phyloP scores from a whole-genome alignment of 2,113 vertebrate genomes.

The Microtus pennsylvanicus region DNA sequence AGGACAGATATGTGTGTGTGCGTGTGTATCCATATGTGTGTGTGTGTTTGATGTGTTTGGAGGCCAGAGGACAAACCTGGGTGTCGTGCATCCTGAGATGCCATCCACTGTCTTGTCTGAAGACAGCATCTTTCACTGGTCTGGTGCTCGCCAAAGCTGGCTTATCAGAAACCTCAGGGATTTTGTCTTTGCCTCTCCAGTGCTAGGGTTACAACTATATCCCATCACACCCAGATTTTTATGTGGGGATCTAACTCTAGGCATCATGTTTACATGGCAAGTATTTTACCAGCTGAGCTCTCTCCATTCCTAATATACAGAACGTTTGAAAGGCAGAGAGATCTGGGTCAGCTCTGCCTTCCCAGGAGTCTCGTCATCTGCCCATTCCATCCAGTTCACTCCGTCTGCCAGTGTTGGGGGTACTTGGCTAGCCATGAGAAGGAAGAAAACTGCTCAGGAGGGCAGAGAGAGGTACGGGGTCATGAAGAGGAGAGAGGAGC shows the following conservation, averaged over 20 bases:
- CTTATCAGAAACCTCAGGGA: not conserved
- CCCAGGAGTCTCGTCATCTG: not conserved
- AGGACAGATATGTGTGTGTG: not conserved
- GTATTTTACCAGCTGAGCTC: too few species aligned
- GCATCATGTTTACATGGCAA: not conserved
- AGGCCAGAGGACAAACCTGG: not conserved
- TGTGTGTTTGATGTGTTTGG: not conserved
- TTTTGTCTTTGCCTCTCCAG: not conserved
- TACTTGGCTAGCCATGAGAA: not conserved
- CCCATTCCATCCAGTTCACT: not conserved
- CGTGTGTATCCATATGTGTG: too few species aligned
- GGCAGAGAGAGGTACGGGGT: too few species aligned
- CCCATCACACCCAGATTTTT: not conserved
- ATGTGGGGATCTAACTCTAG: not conserved
- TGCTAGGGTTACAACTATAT: not conserved
- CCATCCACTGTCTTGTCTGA: not conserved
- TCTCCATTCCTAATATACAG: not conserved
- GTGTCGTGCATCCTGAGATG: not conserved
- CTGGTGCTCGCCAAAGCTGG: not conserved
- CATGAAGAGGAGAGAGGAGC: too few species aligned
- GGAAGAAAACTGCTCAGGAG: not conserved
- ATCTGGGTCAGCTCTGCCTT: accelerated
- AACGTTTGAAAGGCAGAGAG: not conserved
- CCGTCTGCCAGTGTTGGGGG: not conserved
- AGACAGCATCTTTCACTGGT: too few species aligned